phyloP scores from a whole-genome alignment of 2,888 invertebrate genomes.

The Gerosis bhagava region DNA sequence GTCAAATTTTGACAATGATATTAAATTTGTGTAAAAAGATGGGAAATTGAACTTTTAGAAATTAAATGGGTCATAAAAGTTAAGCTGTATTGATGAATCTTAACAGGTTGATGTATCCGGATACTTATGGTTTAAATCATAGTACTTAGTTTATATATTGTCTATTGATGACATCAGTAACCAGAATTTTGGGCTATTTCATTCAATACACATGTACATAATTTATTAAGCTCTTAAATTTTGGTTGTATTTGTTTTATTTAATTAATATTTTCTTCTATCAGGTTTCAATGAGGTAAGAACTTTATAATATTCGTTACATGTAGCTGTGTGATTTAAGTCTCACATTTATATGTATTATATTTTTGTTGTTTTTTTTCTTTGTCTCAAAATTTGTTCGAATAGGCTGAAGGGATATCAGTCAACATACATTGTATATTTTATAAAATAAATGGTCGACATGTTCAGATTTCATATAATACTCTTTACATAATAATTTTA shows the following conservation, averaged over 20 bases:
- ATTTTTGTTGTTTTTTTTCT: slow-evolving; percentile 13
- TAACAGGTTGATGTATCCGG: no score
- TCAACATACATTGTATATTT: no score
- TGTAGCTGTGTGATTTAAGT: slow-evolving; percentile 49
- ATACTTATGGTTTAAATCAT: not conserved
- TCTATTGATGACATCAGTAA: slow-evolving; percentile 7
- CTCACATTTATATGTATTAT: slow-evolving; percentile 18
- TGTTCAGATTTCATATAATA: no score
- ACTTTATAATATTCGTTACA: slow-evolving; percentile 60
- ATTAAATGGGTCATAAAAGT: no score
- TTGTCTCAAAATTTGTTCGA: slow-evolving; percentile 6
- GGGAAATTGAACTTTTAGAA: no score
- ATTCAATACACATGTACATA: not conserved
- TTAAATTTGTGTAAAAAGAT: no score
- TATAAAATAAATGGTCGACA: no score
- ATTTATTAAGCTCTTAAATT: slow-evolving; percentile 34
- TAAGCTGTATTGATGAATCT: no score
- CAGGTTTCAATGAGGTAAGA: slow-evolving; percentile 75
- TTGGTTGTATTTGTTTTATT: slow-evolving; percentile 32
- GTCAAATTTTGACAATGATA: no score
- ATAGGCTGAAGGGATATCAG: slow-evolving; percentile 3
- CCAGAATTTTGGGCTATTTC: slow-evolving; percentile 4
- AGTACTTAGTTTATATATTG: no score
- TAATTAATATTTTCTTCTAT: slow-evolving; percentile 56
- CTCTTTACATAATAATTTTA: no score